phyloP scores from a whole-genome alignment of 2,888 invertebrate genomes.

The Euplagia quadripunctaria region DNA sequence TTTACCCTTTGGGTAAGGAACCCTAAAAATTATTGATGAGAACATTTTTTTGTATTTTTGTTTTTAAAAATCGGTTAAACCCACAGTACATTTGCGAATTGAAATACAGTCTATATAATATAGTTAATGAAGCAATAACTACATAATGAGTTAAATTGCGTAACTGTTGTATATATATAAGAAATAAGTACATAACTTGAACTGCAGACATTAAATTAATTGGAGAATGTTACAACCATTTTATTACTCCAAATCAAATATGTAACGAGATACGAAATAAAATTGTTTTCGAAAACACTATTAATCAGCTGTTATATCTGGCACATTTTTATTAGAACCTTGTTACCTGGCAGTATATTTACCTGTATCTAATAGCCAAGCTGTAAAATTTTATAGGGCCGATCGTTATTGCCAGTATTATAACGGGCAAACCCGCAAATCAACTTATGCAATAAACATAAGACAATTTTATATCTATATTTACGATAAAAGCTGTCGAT shows the following conservation, averaged over 20 bases:
- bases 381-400: slow-evolving; percentile 43
- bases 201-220: not conserved
- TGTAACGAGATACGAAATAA: slow-evolving; percentile 35
- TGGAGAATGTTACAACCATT: not conserved
- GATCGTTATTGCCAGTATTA: slow-evolving; percentile 17
- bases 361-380: slow-evolving; percentile 53
- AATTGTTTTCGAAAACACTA: slow-evolving; percentile 51
- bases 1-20: too few species aligned
- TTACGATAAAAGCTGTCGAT: slow-evolving; percentile 16
- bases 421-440: slow-evolving; percentile 15
- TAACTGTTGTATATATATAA: not conserved
- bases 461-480: slow-evolving; percentile 26
- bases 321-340: slow-evolving; percentile 66
- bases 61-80: too few species aligned
- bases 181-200: not conserved
- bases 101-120: not conserved
- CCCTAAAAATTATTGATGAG: too few species aligned
- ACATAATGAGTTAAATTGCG: slow-evolving; percentile 7
- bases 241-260: not conserved
- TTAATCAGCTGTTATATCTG: slow-evolving; percentile 66
- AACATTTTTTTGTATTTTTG: too few species aligned
- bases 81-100: too few species aligned
- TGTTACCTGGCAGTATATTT: slow-evolving; percentile 59
- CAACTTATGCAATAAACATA: slow-evolving; percentile 39
- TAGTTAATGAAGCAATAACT: not conserved